These are phyloP conservation scores for Decapterus maruadsi DNA, from an alignment of 2,797 vertebrate species.

Conservation along the genomic window DNA sequence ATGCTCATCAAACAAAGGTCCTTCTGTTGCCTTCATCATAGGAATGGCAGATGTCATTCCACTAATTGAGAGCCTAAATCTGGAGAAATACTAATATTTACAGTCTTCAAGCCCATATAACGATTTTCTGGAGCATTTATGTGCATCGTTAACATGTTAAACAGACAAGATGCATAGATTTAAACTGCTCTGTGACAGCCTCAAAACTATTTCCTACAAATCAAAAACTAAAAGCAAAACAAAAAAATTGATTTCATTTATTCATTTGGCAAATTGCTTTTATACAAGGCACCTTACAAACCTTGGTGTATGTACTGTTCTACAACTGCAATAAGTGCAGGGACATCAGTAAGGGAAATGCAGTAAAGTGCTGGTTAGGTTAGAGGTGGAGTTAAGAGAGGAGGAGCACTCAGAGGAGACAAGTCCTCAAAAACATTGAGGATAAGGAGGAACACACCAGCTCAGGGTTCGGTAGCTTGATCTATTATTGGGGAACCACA, in stretches of 20 bases:
- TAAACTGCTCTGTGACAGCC: no score
- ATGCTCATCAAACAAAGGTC: constrained; percentile 7
- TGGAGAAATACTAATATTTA: neutral
- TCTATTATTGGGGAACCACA: neutral
- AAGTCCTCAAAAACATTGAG: no score
- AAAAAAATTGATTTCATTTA: no score
- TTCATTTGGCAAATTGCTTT: neutral
- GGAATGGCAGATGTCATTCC: neutral
- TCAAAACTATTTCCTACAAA: no score
- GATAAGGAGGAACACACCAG: no score
- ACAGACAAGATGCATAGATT: neutral
- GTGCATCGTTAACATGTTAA: neutral
- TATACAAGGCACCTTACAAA: neutral
- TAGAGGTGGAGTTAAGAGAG: no score
- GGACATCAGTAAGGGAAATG: no score
- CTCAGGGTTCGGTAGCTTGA: neutral
- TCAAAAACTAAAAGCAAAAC: no score
- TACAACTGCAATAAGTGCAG: no score
- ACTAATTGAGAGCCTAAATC: neutral
- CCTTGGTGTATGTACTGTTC: neutral
- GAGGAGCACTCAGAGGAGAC: no score
- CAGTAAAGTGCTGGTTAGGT: no score
- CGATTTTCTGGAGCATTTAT: neutral
- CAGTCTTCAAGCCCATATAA: neutral
- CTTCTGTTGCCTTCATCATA: constrained; percentile 5